Conservation (phyloP, 2,113 vertebrate genomes). For the Phylloscopus trochilus region DNA sequence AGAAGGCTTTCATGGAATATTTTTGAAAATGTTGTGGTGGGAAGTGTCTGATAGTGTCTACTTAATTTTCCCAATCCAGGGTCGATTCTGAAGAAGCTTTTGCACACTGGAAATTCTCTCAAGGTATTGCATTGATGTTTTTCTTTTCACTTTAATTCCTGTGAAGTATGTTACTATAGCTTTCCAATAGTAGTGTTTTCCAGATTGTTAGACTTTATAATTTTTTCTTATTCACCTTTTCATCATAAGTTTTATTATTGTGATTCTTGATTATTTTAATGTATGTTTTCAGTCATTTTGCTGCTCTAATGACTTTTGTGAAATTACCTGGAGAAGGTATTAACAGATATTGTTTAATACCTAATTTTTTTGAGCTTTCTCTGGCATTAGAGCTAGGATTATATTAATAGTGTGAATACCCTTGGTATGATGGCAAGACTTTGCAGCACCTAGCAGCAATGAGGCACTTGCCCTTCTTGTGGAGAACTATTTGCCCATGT, state of each 20-base stretch:
- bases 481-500: background rate
- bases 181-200: background rate
- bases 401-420: background rate
- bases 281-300: background rate
- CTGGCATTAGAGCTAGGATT: background rate
- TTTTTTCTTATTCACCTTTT: background rate
- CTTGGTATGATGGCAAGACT: background rate
- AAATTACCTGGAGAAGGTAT: background rate
- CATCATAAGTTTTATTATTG: background rate
- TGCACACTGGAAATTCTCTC: slow-evolving; percentile 98
- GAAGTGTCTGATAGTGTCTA: background rate
- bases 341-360: background rate
- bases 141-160: background rate
- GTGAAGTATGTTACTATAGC: background rate
- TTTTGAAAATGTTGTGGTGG: background rate
- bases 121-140: slow-evolving; percentile 80
- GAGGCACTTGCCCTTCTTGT: background rate
- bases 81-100: slow-evolving; percentile 97
- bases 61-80: slow-evolving; percentile 73
- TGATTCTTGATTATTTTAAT: background rate
- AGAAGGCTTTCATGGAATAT: background rate
- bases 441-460: too few relatives aligned
- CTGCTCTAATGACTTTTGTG: background rate
- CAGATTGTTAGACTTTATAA: background rate
- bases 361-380: background rate